Evolutionary conservation across 2,797 vertebrate genomes (phyloP).

Genomic region (Huso huso): DNA sequence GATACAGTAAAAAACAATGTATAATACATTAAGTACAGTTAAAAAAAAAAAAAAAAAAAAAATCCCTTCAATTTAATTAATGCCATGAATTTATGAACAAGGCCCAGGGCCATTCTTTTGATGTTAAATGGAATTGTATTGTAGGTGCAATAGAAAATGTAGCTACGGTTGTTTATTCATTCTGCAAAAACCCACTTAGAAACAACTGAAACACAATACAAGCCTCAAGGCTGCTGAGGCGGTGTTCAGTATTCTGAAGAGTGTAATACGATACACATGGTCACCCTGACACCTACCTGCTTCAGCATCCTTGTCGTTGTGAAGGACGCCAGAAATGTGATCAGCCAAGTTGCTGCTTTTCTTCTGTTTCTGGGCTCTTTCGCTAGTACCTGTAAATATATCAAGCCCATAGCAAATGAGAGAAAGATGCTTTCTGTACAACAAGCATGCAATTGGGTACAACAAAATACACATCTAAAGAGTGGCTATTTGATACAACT

Average conservation of each 20-base stretch:
- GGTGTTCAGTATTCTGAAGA: neutral
- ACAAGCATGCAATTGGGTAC: neutral
- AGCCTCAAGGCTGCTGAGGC: neutral
- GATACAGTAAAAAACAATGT: too few species aligned
- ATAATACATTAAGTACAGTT: too few species aligned
- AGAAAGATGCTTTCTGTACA: neutral
- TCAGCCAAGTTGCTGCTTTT: conserved; percentile 45
- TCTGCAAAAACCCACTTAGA: neutral
- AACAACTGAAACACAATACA: too few species aligned
- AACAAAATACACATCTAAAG: neutral
- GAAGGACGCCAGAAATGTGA: conserved; percentile 50
- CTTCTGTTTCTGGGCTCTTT: conserved; percentile 57
- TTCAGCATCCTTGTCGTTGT: conserved; percentile 34
- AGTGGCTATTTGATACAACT: too few species aligned
- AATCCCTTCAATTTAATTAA: too few species aligned
- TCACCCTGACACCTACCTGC: conserved; percentile 47
- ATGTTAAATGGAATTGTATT: neutral
- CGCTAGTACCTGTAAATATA: conserved; percentile 59
- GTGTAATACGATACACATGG: neutral
- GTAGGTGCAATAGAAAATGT: neutral
- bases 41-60: too few species aligned
- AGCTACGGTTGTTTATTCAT: neutral
- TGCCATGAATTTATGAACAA: too few species aligned
- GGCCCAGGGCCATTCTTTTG: too few species aligned
- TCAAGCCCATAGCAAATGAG: neutral